Conservation (phyloP, 2,888 invertebrate genomes). For the Iphiclides podalirius region DNA sequence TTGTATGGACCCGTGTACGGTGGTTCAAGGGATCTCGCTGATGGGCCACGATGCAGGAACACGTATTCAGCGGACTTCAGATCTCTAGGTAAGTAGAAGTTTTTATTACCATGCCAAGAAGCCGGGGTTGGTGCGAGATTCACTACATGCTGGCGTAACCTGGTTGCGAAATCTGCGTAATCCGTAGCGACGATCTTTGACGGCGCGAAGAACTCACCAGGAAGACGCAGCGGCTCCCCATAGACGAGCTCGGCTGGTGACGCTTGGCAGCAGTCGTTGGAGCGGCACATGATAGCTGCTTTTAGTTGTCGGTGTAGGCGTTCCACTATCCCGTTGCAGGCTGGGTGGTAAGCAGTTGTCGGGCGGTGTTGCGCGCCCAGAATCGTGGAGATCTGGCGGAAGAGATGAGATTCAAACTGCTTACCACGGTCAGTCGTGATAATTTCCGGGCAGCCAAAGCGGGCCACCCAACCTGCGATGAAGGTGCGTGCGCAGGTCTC, state of each 20-base stretch:
- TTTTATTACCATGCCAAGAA: background rate
- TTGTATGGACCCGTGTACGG: no score
- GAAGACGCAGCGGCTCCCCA: no score
- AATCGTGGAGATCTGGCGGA: constrained; percentile 30
- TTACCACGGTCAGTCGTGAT: no score
- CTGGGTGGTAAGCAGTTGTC: no score
- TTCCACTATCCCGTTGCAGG: no score
- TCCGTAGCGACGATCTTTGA: background rate
- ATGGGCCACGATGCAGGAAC: background rate
- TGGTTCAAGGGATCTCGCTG: constrained; percentile 1
- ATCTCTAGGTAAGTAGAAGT: background rate
- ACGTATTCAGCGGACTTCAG: constrained; percentile 2
- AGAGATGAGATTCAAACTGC: no score
- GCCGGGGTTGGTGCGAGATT: no score
- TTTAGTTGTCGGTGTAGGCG: no score
- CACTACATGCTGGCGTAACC: no score
- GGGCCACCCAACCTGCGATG: constrained; percentile 42
- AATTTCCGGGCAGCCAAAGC: no score
- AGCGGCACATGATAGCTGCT: no score
- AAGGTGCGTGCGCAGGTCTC: constrained; percentile 41
- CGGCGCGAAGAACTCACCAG: background rate
- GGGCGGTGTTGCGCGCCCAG: background rate
- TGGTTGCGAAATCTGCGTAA: no score
- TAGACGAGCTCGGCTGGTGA: background rate
- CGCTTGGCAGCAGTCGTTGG: background rate